These are phyloP conservation scores for Cylas formicarius DNA, from an alignment of 1,140 invertebrate genomes.

Conservation along the genomic window DNA sequence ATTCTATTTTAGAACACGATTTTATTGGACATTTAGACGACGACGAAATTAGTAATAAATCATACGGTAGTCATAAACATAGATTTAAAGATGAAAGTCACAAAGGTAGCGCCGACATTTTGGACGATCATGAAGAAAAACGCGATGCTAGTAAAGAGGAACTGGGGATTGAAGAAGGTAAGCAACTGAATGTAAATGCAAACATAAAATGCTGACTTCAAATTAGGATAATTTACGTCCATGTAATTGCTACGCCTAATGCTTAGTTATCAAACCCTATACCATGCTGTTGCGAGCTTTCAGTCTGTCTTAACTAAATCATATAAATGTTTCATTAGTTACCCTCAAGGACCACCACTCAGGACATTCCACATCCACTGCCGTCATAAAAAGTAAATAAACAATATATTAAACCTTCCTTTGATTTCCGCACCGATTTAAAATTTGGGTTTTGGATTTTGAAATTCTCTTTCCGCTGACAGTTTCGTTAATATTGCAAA, in stretches of 20 bases:
- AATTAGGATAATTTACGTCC: no score
- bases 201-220: not conserved
- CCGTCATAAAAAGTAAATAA: slow-evolving; percentile 11
- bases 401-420: slow-evolving; percentile 1
- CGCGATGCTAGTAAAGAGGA: slow-evolving; percentile 88
- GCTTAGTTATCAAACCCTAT: no score
- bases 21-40: slow-evolving; percentile 48
- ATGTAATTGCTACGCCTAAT: no score
- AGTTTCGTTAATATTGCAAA: no score
- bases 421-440: no score
- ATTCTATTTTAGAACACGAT: slow-evolving; percentile 40
- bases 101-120: slow-evolving; percentile 73
- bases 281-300: no score
- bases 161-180: slow-evolving; percentile 63
- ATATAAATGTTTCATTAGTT: slow-evolving; percentile 10
- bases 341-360: slow-evolving; percentile 10
- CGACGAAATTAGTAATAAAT: slow-evolving; percentile 79
- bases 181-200: not conserved
- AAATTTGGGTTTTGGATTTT: no score
- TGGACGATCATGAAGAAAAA: slow-evolving; percentile 80
- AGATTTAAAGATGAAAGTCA: slow-evolving; percentile 83
- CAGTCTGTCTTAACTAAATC: no score
- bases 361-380: slow-evolving; percentile 11
- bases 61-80: slow-evolving; percentile 87
- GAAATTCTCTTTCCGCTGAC: no score